Base-by-base conservation (phyloP, 2,113 vertebrate genomes). In the Gallinago paraguaiae region DNA sequence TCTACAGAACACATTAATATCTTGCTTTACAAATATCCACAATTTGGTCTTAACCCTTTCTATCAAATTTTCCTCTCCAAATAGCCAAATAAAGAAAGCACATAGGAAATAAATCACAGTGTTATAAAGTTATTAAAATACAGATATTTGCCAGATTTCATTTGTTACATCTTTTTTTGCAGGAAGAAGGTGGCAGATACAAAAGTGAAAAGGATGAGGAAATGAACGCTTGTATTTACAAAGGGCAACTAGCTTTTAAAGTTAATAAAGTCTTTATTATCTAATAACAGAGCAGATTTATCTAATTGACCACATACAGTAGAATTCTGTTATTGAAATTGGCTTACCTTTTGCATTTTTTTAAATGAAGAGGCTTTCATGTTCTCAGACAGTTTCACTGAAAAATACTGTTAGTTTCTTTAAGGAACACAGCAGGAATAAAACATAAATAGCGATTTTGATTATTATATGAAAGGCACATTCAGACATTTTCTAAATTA, bases 341-440 rank as follows among this genome's bases (percentile, higher is more conserved):
- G 67, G 23, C 96, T 91, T 93, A 99, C 99, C 99, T 99, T 99
- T 95, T 99, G 99, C 91, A 99, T 63, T 91, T 99, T 99, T 97
- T 99, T 99, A 96, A 99, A 99, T 4, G 99, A 99, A 39, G 99
- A 98, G 3, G 99, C 99, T 96, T 99, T 99, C 99, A 99, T 99
- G 82, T 99, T 99, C 51, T 99, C 99, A 39, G 99, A 99, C 16
- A 99, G 97, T 90, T 99, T 99, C 57, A 99, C 99, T 94, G 99
- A 99, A 98, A 99, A 99, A 97, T 99, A 99, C 99, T 99, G 95
- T 93, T 88, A 39, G 20, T 20, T 72, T 39, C 22, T 90, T 99
- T 98, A 99, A 99, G 98, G 98, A 98, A 90, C 30, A 79, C 1
- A 91, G 63, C 28, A 78, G 20, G 11, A 75, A 74, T 22, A 54